A percentile compares a stretch with the other conserved stretches of the same genome.
Evolutionary conservation across 2,113 vertebrate genomes (phyloP).

Genomic region (Brachyhypopomus occidentalis): DNA sequence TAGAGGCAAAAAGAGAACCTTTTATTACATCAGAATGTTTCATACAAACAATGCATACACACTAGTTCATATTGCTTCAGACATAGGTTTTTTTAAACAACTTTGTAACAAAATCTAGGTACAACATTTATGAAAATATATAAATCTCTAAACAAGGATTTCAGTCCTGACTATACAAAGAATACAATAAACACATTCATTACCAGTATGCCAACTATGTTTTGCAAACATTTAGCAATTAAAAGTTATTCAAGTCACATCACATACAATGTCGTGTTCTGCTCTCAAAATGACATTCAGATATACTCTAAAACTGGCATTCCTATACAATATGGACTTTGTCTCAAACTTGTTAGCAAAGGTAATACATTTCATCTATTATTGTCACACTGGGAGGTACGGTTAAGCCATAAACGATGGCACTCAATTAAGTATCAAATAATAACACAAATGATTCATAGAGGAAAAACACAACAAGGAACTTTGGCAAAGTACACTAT

Average conservation of each 20-base stretch:
- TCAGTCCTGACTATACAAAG: conserved; percentile 97
- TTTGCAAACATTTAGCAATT: conserved; percentile 95
- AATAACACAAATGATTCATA: conserved; percentile 59
- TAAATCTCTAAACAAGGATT: conserved; percentile 98
- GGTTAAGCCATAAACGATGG: conserved; percentile 62
- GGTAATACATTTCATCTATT: conserved; percentile 72
- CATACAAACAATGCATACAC: conserved; percentile 99
- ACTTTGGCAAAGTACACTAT: conserved; percentile 76
- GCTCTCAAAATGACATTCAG: conserved; percentile 87
- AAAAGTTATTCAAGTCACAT: conserved; percentile 98
- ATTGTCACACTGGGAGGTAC: conserved; percentile 70
- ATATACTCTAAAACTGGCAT: conserved; percentile 80
- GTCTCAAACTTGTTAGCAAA: conserved; percentile 67
- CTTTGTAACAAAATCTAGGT: conserved; percentile 99
- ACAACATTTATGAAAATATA: conserved; percentile 99
- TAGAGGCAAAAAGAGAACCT: conserved; percentile 76
- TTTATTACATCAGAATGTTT: conserved; percentile 87
- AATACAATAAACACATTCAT: conserved; percentile 99
- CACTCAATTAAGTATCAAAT: conserved; percentile 71
- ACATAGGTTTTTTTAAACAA: conserved; percentile 88
- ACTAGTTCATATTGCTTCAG: conserved; percentile 94
- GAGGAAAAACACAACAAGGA: conserved; percentile 23
- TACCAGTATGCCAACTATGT: conserved; percentile 88
- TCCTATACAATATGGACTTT: conserved; percentile 74
- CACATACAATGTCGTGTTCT: conserved; percentile 83